phyloP scores from a whole-genome alignment of 2,113 vertebrate genomes.

The Isichthys henryi region DNA sequence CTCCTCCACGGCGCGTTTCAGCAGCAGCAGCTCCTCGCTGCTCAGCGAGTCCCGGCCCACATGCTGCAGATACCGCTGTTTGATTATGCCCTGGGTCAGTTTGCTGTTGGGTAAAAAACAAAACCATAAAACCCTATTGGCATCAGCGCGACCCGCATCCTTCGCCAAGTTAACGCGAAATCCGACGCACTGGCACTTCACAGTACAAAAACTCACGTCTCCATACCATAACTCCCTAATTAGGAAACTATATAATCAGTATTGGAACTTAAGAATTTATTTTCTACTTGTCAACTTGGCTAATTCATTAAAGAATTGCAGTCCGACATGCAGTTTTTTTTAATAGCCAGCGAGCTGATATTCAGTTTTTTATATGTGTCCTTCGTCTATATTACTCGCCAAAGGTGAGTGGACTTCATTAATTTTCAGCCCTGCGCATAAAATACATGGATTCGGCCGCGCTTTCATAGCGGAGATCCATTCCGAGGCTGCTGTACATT shows the following conservation, averaged over 20 bases:
- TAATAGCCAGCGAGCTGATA: neutral
- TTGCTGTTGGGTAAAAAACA: conserved; percentile 36
- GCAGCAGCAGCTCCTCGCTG: conserved; percentile 37
- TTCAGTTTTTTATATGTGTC: neutral
- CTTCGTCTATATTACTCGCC: neutral
- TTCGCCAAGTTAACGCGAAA: neutral
- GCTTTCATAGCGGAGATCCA: neutral
- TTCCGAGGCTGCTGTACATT: too few species aligned
- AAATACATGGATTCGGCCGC: neutral
- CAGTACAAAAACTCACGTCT: neutral
- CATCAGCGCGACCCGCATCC: neutral
- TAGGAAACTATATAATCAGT: neutral
- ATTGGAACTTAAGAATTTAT: neutral
- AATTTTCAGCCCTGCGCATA: neutral
- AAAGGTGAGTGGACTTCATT: neutral
- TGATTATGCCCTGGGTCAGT: conserved; percentile 52
- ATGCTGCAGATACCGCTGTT: conserved; percentile 42
- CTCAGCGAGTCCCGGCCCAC: conserved; percentile 36
- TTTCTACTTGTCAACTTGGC: neutral
- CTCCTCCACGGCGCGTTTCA: conserved; percentile 52
- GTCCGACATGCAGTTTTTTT: neutral
- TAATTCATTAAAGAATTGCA: neutral
- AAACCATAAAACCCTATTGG: neutral
- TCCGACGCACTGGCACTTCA: neutral
- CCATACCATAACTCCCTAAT: neutral